phyloP scores from a whole-genome alignment of 2,113 vertebrate genomes.

The Seriola aureovittata region DNA sequence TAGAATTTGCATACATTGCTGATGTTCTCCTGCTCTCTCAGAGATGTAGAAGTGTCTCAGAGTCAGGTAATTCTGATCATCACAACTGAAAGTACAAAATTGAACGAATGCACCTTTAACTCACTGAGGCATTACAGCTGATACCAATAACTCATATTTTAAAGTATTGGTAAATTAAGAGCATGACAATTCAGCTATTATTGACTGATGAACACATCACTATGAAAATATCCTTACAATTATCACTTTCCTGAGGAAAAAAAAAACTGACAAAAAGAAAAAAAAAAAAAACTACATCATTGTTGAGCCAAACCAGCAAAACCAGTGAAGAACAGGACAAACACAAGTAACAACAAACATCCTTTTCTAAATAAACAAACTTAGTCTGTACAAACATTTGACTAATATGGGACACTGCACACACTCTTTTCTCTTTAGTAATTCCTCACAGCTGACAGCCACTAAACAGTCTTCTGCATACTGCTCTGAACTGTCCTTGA shows the following conservation, averaged over 20 bases:
- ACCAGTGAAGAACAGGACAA: not conserved
- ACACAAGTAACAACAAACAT: slow-evolving; percentile 5
- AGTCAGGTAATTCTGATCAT: slow-evolving; percentile 1
- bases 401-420: not conserved
- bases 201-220: not conserved
- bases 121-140: not conserved
- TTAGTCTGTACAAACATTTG: slow-evolving; percentile 15
- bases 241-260: not conserved
- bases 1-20: slow-evolving; percentile 7
- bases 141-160: not conserved
- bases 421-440: not conserved
- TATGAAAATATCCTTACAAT: not conserved
- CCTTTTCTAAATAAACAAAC: slow-evolving; percentile 15
- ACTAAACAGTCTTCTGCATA: not conserved
- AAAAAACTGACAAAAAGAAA: not conserved
- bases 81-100: not conserved
- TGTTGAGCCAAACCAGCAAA: slow-evolving; percentile 11
- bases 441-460: not conserved
- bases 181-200: not conserved
- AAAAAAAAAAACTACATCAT: not conserved
- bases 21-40: not conserved
- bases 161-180: slow-evolving; percentile 12
- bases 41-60: not conserved
- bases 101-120: not conserved
- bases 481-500: slow-evolving; percentile 38